phyloP scores from a whole-genome alignment of 53 echinoderm and acorn worm genomes.

The Patiria pectinifera region DNA sequence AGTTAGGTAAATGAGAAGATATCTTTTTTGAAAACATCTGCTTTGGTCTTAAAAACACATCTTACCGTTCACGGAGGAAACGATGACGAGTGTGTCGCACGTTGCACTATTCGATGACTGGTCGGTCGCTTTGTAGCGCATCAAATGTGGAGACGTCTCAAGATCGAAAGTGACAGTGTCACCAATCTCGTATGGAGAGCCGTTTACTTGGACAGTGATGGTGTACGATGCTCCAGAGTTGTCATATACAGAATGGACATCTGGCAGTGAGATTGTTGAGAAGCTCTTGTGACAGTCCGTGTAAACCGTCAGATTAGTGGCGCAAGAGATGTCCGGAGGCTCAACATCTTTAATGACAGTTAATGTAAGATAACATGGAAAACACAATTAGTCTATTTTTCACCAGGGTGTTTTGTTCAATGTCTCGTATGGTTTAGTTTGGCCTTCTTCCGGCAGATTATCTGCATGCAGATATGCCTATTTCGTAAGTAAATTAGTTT shows the following conservation, averaged over 20 bases:
- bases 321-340: conserved; percentile 4
- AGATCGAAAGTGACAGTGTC: background rate
- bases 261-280: background rate
- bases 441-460: too few relatives aligned
- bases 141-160: background rate
- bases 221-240: conserved; percentile 10
- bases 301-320: background rate
- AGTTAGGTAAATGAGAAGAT: too few relatives aligned
- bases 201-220: background rate
- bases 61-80: background rate
- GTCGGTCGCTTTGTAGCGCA: conserved; percentile 23
- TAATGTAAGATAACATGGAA: too few relatives aligned
- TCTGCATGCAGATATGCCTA: too few relatives aligned
- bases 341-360: background rate
- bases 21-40: background rate
- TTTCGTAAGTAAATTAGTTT: too few relatives aligned
- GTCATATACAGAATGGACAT: background rate
- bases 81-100: background rate
- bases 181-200: background rate
- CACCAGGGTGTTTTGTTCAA: too few relatives aligned
- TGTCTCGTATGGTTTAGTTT: too few relatives aligned
- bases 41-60: background rate
- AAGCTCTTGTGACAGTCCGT: background rate
- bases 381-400: background rate
- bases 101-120: background rate